Base-by-base conservation (phyloP, 2,113 vertebrate genomes). In the Pleuronectes platessa region DNA sequence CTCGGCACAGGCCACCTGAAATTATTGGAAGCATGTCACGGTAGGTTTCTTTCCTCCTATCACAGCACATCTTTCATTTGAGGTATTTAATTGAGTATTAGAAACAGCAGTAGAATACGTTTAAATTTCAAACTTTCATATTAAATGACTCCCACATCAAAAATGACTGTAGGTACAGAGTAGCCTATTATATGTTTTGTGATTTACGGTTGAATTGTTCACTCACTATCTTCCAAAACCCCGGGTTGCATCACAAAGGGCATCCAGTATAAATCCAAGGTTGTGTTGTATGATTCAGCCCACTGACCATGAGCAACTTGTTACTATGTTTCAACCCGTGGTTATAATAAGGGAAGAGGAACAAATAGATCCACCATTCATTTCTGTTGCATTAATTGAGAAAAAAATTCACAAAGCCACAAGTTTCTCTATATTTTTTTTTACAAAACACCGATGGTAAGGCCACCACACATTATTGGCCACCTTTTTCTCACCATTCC, bases 401-500 rank as follows among this genome's bases (percentile, higher is more conserved):
- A 49, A 49, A 17, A 18, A 3, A 4, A 5, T 49, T 49, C 13
- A 49, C 3, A 53, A 9, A 47, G 18, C 12, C 8, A 15, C 31
- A 10, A 6, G 2, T 17, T 54, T 54, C 4, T 67, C 23, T 31
- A 53, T 13, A 5, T 35, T 20, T 60, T 20, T 51, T 20, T 51
- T 51, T 51, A 18, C 35, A 24, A 15, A 47, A 21, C 4, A 42
- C 53, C 31, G 55, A 56, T 42, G 27, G 10, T 51, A 61, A 67
- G 45, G 26, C 59, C 24, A 60, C 59, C 60, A 63, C 71, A 66
- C 59, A 55, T 79, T 23, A 66, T 18, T 12, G 10, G 40, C 23
- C 63, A 47, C 45, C 15, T 15, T 17, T 62, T 69, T 71, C 45
- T 56, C 56, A 68, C 66, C 55, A 79, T 74, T 85, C 61, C 47